These are phyloP conservation scores for Oophaga pumilio DNA, from an alignment of 2,113 vertebrate species.

Conservation along the genomic window DNA sequence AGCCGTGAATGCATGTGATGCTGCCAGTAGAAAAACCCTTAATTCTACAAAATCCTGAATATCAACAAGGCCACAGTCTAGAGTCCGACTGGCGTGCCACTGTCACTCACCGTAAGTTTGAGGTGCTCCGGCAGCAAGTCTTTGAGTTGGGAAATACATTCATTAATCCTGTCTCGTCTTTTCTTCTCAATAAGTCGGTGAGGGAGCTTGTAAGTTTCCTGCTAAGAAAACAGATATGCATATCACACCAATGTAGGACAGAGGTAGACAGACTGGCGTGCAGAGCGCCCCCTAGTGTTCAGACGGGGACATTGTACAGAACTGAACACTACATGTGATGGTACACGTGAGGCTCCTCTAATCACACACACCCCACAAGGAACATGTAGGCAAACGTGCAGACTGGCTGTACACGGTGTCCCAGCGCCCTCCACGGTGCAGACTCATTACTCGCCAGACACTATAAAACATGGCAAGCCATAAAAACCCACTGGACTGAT, in stretches of 20 bases:
- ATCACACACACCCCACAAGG: slow-evolving; percentile 35
- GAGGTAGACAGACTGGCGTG: background rate
- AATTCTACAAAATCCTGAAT: background rate
- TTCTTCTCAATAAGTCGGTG: slow-evolving; percentile 98
- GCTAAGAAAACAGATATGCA: slow-evolving; percentile 31
- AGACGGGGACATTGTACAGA: background rate
- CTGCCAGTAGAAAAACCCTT: background rate
- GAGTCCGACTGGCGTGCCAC: background rate
- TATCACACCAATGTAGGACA: slow-evolving; percentile 12
- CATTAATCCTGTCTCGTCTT: slow-evolving; percentile 94
- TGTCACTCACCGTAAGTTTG: slow-evolving; percentile 90
- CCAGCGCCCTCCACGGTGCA: too few species aligned
- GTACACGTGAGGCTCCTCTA: slow-evolving; percentile 38
- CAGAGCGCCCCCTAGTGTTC: slow-evolving; percentile 12
- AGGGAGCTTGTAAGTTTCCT: slow-evolving; percentile 97
- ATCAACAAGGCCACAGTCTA: background rate
- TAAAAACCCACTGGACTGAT: background rate
- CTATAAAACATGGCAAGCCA: background rate
- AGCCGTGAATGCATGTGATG: background rate
- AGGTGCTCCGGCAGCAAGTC: slow-evolving; percentile 96
- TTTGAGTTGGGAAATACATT: slow-evolving; percentile 96
- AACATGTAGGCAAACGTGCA: slow-evolving; percentile 23
- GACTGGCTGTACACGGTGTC: too few species aligned
- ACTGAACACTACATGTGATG: slow-evolving; percentile 46
- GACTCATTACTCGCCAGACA: background rate